Percentiles rank a stretch among this genome's conserved stretches.
phyloP scores from a whole-genome alignment of 2,113 vertebrate species.

The Arenaria interpres region DNA sequence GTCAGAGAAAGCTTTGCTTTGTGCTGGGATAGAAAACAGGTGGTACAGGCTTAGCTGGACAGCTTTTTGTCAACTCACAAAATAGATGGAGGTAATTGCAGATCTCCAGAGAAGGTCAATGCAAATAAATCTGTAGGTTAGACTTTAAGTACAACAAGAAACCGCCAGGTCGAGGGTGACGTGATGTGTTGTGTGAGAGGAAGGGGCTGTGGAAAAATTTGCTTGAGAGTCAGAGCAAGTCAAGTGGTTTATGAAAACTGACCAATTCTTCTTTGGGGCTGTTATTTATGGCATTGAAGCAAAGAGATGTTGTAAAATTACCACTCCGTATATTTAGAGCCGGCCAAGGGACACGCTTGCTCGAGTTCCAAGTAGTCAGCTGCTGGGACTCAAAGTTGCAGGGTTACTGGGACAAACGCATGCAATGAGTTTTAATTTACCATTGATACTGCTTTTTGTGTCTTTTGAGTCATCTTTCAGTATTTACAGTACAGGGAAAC shows the following conservation, averaged over 20 bases:
- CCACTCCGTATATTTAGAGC: neutral
- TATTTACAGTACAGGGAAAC: neutral
- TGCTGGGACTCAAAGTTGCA: neutral
- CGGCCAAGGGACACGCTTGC: accelerated
- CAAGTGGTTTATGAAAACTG: neutral
- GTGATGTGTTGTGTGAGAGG: neutral
- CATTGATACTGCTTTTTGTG: neutral
- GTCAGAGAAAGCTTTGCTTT: neutral
- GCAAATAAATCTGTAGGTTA: neutral
- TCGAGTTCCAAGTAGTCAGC: neutral
- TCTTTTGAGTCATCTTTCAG: neutral
- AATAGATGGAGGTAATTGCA: neutral
- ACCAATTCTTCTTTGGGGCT: neutral
- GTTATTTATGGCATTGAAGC: neutral
- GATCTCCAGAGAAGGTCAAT: neutral
- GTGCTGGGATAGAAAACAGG: neutral
- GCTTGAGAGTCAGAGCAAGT: neutral
- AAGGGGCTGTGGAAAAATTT: neutral
- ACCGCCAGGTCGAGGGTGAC: neutral
- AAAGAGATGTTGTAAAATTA: neutral
- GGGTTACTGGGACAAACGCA: neutral
- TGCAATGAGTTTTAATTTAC: neutral
- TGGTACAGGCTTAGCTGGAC: neutral
- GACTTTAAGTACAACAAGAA: neutral
- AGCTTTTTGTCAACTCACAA: neutral